Conservation (phyloP, 2,113 vertebrate species). For the Salvelinus namaycush region DNA sequence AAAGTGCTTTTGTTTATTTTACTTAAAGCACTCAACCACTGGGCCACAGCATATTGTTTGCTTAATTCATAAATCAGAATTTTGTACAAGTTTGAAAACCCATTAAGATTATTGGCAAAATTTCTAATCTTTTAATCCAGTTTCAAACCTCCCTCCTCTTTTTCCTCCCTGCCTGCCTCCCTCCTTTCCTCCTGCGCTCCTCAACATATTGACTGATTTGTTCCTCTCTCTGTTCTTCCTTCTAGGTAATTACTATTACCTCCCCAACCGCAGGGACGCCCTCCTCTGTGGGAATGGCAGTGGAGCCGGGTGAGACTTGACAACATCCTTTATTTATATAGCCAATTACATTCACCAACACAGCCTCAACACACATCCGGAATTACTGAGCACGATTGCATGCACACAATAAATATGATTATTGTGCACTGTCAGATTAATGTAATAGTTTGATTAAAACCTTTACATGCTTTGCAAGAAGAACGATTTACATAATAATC, state of each 20-base stretch:
- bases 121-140: neutral
- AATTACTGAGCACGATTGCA: conserved; percentile 25
- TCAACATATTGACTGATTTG: neutral
- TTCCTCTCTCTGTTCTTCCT: conserved; percentile 21
- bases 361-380: conserved; percentile 22
- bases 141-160: neutral
- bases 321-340: conserved; percentile 51
- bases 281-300: conserved; percentile 93
- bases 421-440: too few relatives aligned
- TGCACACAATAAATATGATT: neutral
- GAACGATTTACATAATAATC: too few relatives aligned
- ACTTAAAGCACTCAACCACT: too few relatives aligned
- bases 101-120: too few relatives aligned
- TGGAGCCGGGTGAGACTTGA: conserved; percentile 87
- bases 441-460: too few relatives aligned
- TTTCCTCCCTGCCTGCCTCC: neutral
- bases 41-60: too few relatives aligned
- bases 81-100: too few relatives aligned
- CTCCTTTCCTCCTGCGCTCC: neutral
- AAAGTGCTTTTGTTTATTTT: too few relatives aligned
- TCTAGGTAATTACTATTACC: conserved; percentile 88
- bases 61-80: too few relatives aligned
- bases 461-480: too few relatives aligned
- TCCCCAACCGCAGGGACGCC: conserved; percentile 89
- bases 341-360: conserved; percentile 40